Base-by-base conservation (phyloP, 2,888 invertebrate genomes). In the Drosophila borborema region DNA sequence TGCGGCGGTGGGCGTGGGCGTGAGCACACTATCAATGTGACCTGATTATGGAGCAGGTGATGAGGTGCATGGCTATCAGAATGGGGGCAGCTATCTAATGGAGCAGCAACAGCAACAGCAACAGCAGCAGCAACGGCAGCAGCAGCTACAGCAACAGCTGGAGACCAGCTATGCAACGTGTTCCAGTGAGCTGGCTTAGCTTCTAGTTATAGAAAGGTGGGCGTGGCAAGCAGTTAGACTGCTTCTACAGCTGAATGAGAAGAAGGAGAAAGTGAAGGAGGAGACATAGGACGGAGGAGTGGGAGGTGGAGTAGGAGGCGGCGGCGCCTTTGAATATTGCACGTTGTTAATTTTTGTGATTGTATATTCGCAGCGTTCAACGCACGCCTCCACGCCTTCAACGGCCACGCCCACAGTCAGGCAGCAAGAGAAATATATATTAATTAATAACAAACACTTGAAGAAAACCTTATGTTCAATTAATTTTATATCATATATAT, bases 341-440 rank as follows among this genome's bases (percentile, higher is more conserved):
- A 91, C 90, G 83, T 89, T 91, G 87, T 91, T 91, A 89, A 84
- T 90, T 91, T 91, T 91, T 91, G 90, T 90, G 91, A 90, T 91
- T 91, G 91, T 91, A 89, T 90, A 91, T 91, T 90, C 81, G 34
- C 61, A 67, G 71, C 74, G 75, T 82, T 61, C 31, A 14, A 70
- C 59, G 72, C 60, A 36, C 58, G 58, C 55, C 55, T 41, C 40
- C 54, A 56, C 55, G 55, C 45, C 58, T 34, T 20, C 58, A 20
- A 45, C 20, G 31, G 20, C 34, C 58, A 45, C 31, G 55, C 55
- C 55, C 36, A 41, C 55, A 40, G 18, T 10, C 55, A 28, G 20
- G 36, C 40, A 54, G 36, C 54, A 54, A 40, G 54, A 54, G 54
- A 54, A 28, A 54, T 16, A 23, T 16, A 53, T 20, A 31, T 34